Conservation (phyloP, 2,797 vertebrate genomes). For the Takifugu rubripes region DNA sequence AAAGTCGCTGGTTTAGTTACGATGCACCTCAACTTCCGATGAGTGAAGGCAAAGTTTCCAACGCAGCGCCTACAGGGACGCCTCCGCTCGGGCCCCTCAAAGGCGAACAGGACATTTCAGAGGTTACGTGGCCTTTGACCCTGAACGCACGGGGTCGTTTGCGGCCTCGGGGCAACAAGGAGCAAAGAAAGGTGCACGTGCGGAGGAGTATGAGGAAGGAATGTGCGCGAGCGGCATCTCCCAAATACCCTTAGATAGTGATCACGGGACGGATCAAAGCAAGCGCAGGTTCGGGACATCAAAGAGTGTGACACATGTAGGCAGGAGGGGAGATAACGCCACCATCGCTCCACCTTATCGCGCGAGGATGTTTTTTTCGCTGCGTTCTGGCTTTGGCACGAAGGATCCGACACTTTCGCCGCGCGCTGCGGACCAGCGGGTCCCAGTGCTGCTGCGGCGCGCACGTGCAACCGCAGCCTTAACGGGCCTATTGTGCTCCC, state of each 20-base stretch:
- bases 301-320: conserved; percentile 30
- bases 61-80: no score
- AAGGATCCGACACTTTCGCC: conserved; percentile 59
- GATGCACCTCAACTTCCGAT: no score
- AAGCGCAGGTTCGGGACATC: conserved; percentile 54
- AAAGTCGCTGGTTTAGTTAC: no score
- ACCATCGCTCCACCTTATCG: conserved; percentile 53
- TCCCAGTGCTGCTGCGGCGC: conserved; percentile 27
- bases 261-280: conserved; percentile 52
- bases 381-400: conserved; percentile 67
- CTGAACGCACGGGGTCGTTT: no score
- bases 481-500: conserved; percentile 43
- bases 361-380: conserved; percentile 58
- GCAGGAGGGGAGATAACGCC: conserved; percentile 56
- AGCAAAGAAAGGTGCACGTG: no score
- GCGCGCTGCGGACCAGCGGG: conserved; percentile 48
- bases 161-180: no score
- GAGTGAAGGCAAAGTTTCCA: no score
- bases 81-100: no score
- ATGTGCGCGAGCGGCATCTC: conserved; percentile 28
- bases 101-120: no score
- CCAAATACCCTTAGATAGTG: conserved; percentile 42
- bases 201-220: background rate
- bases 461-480: conserved; percentile 17
- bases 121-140: no score